Conservation (phyloP, 1,140 invertebrate species). For the Oppia nitens region DNA sequence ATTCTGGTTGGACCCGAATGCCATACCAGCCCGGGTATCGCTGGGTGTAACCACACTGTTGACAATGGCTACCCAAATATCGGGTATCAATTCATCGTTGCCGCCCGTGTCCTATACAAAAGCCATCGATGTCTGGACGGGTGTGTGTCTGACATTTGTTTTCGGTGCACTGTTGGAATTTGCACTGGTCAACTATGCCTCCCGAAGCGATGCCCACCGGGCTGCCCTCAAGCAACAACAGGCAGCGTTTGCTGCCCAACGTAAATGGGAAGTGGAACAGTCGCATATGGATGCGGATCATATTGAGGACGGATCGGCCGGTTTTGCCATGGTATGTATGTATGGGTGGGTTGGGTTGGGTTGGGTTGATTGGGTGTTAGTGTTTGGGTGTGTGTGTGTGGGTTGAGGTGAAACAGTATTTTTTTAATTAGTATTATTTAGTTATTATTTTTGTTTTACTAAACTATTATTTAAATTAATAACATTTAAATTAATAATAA, state of each 20-base stretch:
- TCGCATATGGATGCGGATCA: not conserved
- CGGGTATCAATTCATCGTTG: conserved; percentile 83
- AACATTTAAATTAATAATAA: too few relatives aligned
- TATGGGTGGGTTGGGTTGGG: too few relatives aligned
- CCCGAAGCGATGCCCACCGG: conserved; percentile 69
- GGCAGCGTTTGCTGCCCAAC: conserved; percentile 27
- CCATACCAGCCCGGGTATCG: conserved; percentile 32
- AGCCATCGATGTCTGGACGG: conserved; percentile 94
- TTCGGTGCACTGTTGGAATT: conserved; percentile 90
- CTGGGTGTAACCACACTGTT: conserved; percentile 35
- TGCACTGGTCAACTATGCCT: conserved; percentile 90
- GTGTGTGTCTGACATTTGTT: conserved; percentile 88
- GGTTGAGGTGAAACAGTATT: too few relatives aligned
- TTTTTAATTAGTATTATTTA: too few relatives aligned
- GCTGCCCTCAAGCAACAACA: conserved; percentile 79
- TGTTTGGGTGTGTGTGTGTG: too few relatives aligned
- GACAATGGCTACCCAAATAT: conserved; percentile 38
- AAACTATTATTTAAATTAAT: too few relatives aligned
- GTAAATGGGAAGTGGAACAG: conserved; percentile 12
- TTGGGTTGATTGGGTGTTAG: too few relatives aligned
- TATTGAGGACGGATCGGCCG: not conserved
- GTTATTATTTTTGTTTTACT: too few relatives aligned
- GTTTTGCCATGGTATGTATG: not conserved
- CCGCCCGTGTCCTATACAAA: conserved; percentile 94
- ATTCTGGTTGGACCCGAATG: conserved; percentile 38